Evolutionary conservation across 2,797 vertebrate genomes (phyloP).

Genomic region (Gambusia yucatana): DNA sequence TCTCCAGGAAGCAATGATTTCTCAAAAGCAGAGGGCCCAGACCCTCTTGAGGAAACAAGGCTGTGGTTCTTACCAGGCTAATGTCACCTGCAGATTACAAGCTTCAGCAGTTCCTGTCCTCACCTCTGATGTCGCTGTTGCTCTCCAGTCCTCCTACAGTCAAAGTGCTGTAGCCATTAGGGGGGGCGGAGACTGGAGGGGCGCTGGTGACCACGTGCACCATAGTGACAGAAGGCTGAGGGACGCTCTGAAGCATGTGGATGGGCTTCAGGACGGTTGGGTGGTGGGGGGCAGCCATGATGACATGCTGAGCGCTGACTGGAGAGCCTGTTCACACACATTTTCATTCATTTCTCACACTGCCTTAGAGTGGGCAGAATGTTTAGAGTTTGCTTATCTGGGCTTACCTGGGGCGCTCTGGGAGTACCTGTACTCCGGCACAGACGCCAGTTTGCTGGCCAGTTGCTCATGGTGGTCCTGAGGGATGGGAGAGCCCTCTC

Average conservation of each 20-base stretch:
- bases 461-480: constrained; percentile 91
- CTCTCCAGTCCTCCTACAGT: constrained; percentile 81
- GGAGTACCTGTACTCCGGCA: constrained; percentile 95
- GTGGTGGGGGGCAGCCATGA: constrained; percentile 92
- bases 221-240: constrained; percentile 93
- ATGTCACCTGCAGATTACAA: too few relatives aligned
- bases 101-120: not conserved
- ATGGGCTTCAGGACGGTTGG: constrained; percentile 84
- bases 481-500: constrained; percentile 94
- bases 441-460: constrained; percentile 91
- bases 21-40: too few relatives aligned
- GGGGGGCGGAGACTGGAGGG: constrained; percentile 77
- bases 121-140: constrained; percentile 83
- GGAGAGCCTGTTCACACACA: constrained; percentile 86
- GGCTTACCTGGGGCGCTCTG: constrained; percentile 95
- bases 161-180: constrained; percentile 90
- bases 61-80: too few relatives aligned
- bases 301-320: constrained; percentile 92
- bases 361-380: not conserved
- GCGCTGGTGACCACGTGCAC: constrained; percentile 90
- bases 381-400: not conserved
- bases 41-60: too few relatives aligned
- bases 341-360: not conserved
- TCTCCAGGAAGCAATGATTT: too few relatives aligned
- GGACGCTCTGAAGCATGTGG: constrained; percentile 86